Conservation (phyloP, 2,888 invertebrate genomes). For the Teleiodes luculella region DNA sequence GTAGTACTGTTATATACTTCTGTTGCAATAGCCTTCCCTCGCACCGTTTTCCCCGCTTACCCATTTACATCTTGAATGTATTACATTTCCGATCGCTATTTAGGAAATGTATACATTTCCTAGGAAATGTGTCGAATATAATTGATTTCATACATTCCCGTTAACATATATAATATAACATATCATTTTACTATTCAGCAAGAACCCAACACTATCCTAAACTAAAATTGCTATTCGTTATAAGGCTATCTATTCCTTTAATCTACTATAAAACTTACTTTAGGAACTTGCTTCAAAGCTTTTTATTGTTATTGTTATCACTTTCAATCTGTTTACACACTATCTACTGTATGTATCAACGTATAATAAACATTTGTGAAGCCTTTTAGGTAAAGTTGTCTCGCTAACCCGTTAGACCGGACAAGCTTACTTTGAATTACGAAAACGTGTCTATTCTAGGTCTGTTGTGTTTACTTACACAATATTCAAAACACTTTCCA, state of each 20-base stretch:
- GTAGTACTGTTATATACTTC: no score
- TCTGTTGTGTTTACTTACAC: slow-evolving; percentile 7
- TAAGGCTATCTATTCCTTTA: background rate
- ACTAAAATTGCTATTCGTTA: no score
- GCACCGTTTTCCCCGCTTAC: no score
- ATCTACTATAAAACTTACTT: background rate
- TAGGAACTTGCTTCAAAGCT: background rate
- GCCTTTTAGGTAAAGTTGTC: slow-evolving; percentile 3
- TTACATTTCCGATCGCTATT: no score
- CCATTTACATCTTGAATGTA: no score
- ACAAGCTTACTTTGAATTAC: slow-evolving; percentile 11
- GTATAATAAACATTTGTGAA: background rate
- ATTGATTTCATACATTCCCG: no score
- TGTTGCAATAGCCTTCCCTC: no score
- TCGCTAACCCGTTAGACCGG: slow-evolving; percentile 13
- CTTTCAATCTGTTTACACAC: slow-evolving; percentile 1
- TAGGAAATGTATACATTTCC: no score
- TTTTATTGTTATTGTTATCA: background rate
- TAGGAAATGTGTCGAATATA: no score
- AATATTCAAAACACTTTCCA: slow-evolving; percentile 13
- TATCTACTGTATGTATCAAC: background rate
- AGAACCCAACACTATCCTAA: no score
- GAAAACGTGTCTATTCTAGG: slow-evolving; percentile 9
- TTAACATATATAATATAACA: no score
- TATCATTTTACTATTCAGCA: no score